These are phyloP conservation scores for Ricordea florida DNA, from an alignment of 92 coral and sea anemone genomes.

Conservation along the genomic window DNA sequence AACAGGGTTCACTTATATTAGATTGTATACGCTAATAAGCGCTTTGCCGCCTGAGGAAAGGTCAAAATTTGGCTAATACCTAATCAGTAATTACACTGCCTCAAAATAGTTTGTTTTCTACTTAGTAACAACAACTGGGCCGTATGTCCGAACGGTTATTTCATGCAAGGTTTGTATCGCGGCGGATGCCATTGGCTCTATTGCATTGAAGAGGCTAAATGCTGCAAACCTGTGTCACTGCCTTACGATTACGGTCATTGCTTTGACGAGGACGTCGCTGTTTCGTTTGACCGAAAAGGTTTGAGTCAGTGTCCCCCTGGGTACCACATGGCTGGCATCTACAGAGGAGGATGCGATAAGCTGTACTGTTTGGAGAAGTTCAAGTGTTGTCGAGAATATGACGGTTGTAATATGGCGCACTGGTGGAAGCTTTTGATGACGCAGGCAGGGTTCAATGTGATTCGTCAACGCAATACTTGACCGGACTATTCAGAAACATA, in stretches of 20 bases:
- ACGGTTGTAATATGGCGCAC: no score
- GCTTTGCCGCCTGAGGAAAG: no score
- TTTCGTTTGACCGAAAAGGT: slow-evolving; percentile 17
- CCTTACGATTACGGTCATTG: slow-evolving; percentile 60
- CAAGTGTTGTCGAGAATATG: no score
- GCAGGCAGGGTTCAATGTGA: no score
- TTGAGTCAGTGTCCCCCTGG: slow-evolving; percentile 22
- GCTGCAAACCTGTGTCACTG: slow-evolving; percentile 67
- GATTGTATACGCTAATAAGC: no score
- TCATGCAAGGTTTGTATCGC: slow-evolving; percentile 52
- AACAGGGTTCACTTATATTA: no score
- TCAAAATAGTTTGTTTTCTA: neutral
- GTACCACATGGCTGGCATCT: slow-evolving; percentile 64
- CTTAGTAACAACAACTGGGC: slow-evolving; percentile 39
- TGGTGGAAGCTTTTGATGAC: no score
- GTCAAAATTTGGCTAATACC: no score
- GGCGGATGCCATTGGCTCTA: slow-evolving; percentile 11
- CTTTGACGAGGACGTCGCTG: slow-evolving; percentile 22
- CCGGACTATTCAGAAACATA: no score
- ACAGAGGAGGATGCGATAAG: slow-evolving; percentile 54
- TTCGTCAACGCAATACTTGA: no score
- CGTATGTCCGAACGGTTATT: slow-evolving; percentile 59
- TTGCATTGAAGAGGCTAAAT: slow-evolving; percentile 61
- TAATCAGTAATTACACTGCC: no score
- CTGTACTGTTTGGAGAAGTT: slow-evolving; percentile 60